Conservation (phyloP, 2,113 vertebrate species). For the Anguilla japonica region DNA sequence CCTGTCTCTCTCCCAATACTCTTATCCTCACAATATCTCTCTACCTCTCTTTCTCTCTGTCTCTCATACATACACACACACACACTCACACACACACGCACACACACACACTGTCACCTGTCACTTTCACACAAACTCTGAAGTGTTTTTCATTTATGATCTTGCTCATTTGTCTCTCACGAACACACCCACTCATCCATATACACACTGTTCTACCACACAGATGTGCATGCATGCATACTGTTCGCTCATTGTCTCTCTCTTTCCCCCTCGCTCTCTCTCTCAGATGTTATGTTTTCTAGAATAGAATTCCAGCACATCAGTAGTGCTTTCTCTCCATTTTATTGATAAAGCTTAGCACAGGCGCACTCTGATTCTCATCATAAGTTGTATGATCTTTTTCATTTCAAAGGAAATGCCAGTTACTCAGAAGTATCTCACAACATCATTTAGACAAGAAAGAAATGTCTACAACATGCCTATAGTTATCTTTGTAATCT, state of each 20-base stretch:
- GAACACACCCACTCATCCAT: background rate
- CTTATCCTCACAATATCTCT: background rate
- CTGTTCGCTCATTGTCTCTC: slow-evolving; percentile 46
- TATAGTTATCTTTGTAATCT: slow-evolving; percentile 32
- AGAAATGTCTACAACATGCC: slow-evolving; percentile 29
- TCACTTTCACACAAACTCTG: background rate
- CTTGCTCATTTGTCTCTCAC: slow-evolving; percentile 5
- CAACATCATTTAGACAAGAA: slow-evolving; percentile 29
- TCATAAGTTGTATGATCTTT: slow-evolving; percentile 29
- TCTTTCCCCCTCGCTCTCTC: slow-evolving; percentile 47
- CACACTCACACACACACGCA: background rate
- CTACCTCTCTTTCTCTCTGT: background rate
- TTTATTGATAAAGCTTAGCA: slow-evolving; percentile 19
- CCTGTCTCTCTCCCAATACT: background rate
- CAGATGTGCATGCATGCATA: background rate
- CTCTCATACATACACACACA: background rate
- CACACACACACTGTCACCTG: background rate
- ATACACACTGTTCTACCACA: background rate
- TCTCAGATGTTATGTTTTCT: slow-evolving; percentile 12
- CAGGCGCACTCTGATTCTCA: slow-evolving; percentile 13
- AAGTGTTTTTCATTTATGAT: slow-evolving; percentile 1
- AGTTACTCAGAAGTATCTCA: slow-evolving; percentile 25
- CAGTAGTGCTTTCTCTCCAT: slow-evolving; percentile 2
- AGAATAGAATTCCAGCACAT: slow-evolving; percentile 14
- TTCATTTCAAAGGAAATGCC: slow-evolving; percentile 36